Conservation (phyloP, 1,140 invertebrate genomes). For the Pseudomyrmex dendroicus region DNA sequence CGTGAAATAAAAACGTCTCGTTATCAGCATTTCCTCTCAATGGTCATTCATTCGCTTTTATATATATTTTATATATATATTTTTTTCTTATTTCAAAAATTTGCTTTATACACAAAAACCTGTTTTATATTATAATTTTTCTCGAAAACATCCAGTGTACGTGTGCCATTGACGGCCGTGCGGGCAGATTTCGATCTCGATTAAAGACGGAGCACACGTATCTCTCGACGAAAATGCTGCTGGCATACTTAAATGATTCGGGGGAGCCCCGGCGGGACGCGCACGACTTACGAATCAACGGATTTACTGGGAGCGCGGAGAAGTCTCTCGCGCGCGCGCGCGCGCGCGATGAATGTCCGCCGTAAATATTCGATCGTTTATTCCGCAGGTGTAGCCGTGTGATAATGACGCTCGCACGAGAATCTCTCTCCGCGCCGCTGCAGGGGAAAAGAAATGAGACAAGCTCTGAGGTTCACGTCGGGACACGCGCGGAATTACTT, state of each 20-base stretch:
- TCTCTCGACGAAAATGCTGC: constrained; percentile 69
- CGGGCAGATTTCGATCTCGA: constrained; percentile 73
- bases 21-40: background rate
- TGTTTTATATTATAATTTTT: background rate
- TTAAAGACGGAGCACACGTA: constrained; percentile 76
- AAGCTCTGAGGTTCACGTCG: constrained; percentile 4
- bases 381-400: constrained; percentile 70
- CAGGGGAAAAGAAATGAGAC: constrained; percentile 53
- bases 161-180: constrained; percentile 53
- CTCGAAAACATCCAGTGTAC: background rate
- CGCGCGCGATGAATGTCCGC: constrained; percentile 48
- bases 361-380: constrained; percentile 70
- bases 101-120: background rate
- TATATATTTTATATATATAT: no score
- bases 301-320: constrained; percentile 46
- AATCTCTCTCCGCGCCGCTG: background rate
- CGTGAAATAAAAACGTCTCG: background rate
- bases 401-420: constrained; percentile 65
- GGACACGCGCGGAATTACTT: constrained; percentile 43
- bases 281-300: constrained; percentile 70
- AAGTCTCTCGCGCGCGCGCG: constrained; percentile 25
- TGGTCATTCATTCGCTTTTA: background rate
- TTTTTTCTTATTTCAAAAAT: no score
- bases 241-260: constrained; percentile 70
- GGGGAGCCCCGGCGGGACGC: constrained; percentile 56